Base-by-base conservation (phyloP, 2,888 invertebrate species). In the Hanleya hanleyi region DNA sequence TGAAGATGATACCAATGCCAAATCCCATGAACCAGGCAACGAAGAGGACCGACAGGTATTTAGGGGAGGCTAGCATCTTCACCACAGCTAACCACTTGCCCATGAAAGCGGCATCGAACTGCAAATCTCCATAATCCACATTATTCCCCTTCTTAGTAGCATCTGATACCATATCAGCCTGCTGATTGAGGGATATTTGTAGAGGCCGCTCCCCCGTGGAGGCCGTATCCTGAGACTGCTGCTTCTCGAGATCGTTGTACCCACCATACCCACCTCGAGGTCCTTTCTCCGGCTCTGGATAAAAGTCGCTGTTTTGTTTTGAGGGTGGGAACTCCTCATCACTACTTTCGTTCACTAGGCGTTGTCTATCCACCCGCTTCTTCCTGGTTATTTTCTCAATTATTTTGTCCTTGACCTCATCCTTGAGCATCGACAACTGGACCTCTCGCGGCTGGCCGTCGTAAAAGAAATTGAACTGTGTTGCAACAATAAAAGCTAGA, bases 21-120 rank as follows among this genome's bases (percentile, higher is more conserved):
- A 98, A 97, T 70, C 99, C 99, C 97, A 99, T 98, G 91, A 97
- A 98, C 97, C 98, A 98, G 66, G 98, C 96, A 38, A 98, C 97
- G 90, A 98, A 96, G 66, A 99, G 93, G 90, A 98, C 87, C 1
- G 86, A 81, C 0, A 86, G 95, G 79, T 97, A 97, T 90, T 97
- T 96, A 70, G 97, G 91, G 89, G 96, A 95, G 86, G 95, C 96
- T 91, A 97, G 96, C 88, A 97, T 95, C 77, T 95, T 94, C 82
- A 98, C 92, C 69, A 98, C 97, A 0, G 96, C 95, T 84, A 97
- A 93, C 97, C 97, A 98, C 92, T 97, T 85, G 12, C 84, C 84
- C 32, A 86, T 78, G 70, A 86, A 86, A 35, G 29, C 64, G 29
- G 33, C 57, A n/a, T 71, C 65, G 22, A 68, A 66, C 38, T 51